Percentiles rank a stretch among this genome's conserved stretches.
These are phyloP conservation scores for Acanthosoma haemorrhoidale DNA, from an alignment of 2,888 invertebrate species.

Conservation along the genomic window DNA sequence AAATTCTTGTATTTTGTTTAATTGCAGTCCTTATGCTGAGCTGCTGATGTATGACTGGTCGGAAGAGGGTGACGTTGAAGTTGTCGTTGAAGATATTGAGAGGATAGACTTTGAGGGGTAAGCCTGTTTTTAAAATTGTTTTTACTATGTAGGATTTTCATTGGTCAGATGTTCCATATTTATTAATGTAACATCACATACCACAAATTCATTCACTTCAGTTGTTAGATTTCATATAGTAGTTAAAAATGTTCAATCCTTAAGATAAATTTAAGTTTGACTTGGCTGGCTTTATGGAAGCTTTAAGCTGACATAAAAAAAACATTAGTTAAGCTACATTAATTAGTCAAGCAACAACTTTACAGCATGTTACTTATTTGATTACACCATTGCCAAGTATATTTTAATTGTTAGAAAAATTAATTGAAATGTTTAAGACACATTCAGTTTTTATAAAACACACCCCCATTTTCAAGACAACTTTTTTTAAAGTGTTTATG, in stretches of 20 bases:
- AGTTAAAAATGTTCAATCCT: not conserved
- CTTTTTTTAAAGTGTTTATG: no score
- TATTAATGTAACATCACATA: no score
- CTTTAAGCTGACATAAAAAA: not conserved
- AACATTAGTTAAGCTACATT: not conserved
- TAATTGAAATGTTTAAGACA: no score
- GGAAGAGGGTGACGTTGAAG: slow-evolving; percentile 71
- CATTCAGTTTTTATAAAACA: no score
- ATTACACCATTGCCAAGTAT: not conserved
- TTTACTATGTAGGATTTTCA: no score
- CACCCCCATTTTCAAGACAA: no score
- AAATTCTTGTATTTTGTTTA: no score
- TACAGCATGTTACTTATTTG: not conserved
- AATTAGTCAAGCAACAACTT: not conserved
- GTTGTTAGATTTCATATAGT: not conserved
- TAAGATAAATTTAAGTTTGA: not conserved
- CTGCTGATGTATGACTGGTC: slow-evolving; percentile 87
- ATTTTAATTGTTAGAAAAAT: no score
- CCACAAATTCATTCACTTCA: no score
- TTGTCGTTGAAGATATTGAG: slow-evolving; percentile 85
- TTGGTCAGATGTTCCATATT: no score
- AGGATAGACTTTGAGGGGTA: slow-evolving; percentile 61
- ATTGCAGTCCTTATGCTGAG: slow-evolving; percentile 61
- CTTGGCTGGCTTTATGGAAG: not conserved
- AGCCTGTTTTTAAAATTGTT: not conserved